Conservation (phyloP, 2,888 invertebrate species). For the Smittia aterrima region DNA sequence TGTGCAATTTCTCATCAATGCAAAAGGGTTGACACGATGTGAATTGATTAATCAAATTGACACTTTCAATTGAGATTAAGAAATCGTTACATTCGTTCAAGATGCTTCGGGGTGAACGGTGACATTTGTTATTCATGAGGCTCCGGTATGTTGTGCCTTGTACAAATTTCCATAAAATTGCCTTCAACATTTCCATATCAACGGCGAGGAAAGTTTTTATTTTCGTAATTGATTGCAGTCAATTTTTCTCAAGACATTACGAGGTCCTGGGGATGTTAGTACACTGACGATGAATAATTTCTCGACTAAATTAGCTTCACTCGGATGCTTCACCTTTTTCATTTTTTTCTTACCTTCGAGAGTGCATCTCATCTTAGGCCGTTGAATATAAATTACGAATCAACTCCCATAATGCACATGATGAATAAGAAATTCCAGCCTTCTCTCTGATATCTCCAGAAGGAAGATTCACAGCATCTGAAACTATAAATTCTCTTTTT, state of each 20-base stretch:
- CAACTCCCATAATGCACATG: constrained; percentile 34
- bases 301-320: constrained; percentile 38
- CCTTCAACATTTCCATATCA: constrained; percentile 34
- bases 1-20: constrained; percentile 22
- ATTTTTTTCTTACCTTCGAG: not conserved
- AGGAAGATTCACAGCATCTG: not conserved
- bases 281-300: not conserved
- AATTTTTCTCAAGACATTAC: constrained; percentile 12
- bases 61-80: constrained; percentile 29
- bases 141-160: constrained; percentile 28
- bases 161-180: constrained; percentile 41
- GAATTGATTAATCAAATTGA: constrained; percentile 34
- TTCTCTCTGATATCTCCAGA: not conserved
- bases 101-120: constrained; percentile 5
- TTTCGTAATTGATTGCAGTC: constrained; percentile 35
- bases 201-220: not conserved
- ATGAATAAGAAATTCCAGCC: constrained; percentile 7
- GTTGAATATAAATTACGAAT: constrained; percentile 34
- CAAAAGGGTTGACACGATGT: constrained; percentile 19
- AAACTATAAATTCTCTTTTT: constrained; percentile 5
- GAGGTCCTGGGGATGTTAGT: no score
- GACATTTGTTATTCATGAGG: constrained; percentile 38
- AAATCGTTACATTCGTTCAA: constrained; percentile 4
- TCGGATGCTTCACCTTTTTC: constrained; percentile 22
- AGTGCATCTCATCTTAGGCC: not conserved